phyloP scores from a whole-genome alignment of 2,888 invertebrate genomes.

The Diplazon laetatorius region DNA sequence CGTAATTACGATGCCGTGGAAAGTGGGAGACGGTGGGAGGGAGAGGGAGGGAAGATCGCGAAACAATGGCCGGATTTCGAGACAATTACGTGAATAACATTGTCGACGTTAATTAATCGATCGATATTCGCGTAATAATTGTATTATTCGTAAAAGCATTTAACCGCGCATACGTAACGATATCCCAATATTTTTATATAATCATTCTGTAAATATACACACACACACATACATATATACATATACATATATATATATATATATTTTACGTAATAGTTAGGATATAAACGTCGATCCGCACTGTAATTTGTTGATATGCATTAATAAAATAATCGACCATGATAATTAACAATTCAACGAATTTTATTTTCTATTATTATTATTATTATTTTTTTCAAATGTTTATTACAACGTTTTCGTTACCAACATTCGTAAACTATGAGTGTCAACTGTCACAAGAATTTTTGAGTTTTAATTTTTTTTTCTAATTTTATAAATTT shows the following conservation, averaged over 20 bases:
- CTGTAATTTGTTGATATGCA: constrained; percentile 69
- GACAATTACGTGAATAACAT: constrained; percentile 12
- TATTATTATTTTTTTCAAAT: background rate
- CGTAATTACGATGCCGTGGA: constrained; percentile 68
- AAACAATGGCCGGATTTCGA: constrained; percentile 19
- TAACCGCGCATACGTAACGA: constrained; percentile 62
- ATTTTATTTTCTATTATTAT: constrained; percentile 33
- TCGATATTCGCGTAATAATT: constrained; percentile 35
- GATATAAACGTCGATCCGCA: constrained; percentile 65
- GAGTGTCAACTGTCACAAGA: constrained; percentile 58
- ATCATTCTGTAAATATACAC: constrained; percentile 76
- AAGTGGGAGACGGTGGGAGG: constrained; percentile 4
- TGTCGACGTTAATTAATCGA: constrained; percentile 41
- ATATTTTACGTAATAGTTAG: constrained; percentile 61
- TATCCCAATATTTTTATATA: constrained; percentile 76
- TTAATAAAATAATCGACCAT: constrained; percentile 56
- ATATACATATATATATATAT: no score
- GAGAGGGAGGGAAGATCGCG: constrained; percentile 26
- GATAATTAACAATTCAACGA: constrained; percentile 34
- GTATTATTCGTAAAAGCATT: constrained; percentile 69
- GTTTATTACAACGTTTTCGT: background rate
- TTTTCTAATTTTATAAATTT: no score
- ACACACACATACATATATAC: no score
- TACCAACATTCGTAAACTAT: constrained; percentile 61
- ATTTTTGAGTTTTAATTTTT: no score